These are phyloP conservation scores for Clarias batrachus DNA, from an alignment of 2,113 vertebrate genomes.

Conservation along the genomic window DNA sequence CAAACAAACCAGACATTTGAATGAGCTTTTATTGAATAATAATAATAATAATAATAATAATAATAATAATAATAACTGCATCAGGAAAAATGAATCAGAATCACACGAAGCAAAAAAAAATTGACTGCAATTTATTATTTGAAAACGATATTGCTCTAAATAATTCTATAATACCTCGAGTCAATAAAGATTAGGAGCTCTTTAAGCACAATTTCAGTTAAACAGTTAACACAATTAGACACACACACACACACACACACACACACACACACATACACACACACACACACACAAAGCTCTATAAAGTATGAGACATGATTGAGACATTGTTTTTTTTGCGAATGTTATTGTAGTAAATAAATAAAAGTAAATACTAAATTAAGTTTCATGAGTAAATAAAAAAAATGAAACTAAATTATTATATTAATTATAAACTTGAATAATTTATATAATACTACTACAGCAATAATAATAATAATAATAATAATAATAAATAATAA, in stretches of 20 bases:
- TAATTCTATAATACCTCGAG: background rate
- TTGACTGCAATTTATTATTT: background rate
- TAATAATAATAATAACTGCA: too few species aligned
- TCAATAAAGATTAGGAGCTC: background rate
- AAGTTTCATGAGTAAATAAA: background rate
- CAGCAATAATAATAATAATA: background rate
- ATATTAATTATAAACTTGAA: background rate
- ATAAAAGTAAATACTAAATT: background rate
- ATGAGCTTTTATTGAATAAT: background rate
- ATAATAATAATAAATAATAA: background rate
- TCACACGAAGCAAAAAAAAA: background rate
- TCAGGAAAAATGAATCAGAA: constrained; percentile 22
- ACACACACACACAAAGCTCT: too few species aligned
- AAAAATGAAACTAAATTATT: background rate
- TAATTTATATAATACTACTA: background rate
- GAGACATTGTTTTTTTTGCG: too few species aligned
- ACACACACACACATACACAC: background rate
- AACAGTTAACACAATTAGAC: background rate
- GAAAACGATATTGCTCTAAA: background rate
- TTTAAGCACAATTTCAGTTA: background rate
- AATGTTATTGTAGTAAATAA: background rate
- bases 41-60: background rate
- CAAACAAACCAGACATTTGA: background rate
- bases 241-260: background rate
- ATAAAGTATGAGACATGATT: too few species aligned